phyloP scores from a whole-genome alignment of 2,797 vertebrate species.

The Botia almorhae region DNA sequence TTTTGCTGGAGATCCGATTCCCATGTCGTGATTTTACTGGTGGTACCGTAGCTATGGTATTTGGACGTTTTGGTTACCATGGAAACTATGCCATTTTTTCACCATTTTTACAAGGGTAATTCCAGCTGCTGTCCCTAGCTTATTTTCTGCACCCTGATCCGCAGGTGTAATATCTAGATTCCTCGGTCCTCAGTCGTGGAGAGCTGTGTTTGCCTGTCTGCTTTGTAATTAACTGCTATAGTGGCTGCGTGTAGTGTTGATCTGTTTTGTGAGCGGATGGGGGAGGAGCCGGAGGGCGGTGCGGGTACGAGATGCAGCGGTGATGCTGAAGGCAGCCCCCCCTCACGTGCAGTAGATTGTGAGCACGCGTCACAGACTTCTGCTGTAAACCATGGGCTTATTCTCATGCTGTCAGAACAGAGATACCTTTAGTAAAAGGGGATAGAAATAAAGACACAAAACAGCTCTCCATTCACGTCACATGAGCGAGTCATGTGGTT shows the following conservation, averaged over 20 bases:
- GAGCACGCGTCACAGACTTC: conserved; percentile 61
- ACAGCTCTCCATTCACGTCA: no score
- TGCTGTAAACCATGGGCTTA: conserved; percentile 46
- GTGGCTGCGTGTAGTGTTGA: conserved; percentile 9
- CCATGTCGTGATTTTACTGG: no score
- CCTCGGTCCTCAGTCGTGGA: no score
- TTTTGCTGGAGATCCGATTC: no score
- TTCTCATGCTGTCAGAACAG: no score
- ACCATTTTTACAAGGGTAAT: no score
- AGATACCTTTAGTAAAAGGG: no score
- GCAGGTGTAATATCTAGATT: neutral
- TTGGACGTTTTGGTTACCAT: no score
- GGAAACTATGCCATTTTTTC: no score
- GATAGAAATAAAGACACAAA: no score
- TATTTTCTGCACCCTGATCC: no score
- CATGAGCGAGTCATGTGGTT: neutral
- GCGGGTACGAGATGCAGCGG: conserved; percentile 46
- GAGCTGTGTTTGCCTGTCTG: conserved; percentile 17
- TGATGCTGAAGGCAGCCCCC: conserved; percentile 61
- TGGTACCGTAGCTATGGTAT: neutral
- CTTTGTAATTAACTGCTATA: conserved; percentile 28
- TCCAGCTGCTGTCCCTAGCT: no score
- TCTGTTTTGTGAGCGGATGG: conserved; percentile 53
- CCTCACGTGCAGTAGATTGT: conserved; percentile 74
- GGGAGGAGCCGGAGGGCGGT: neutral